Evolutionary conservation across 2,797 vertebrate species (phyloP).

Genomic region (Tapirus indicus): DNA sequence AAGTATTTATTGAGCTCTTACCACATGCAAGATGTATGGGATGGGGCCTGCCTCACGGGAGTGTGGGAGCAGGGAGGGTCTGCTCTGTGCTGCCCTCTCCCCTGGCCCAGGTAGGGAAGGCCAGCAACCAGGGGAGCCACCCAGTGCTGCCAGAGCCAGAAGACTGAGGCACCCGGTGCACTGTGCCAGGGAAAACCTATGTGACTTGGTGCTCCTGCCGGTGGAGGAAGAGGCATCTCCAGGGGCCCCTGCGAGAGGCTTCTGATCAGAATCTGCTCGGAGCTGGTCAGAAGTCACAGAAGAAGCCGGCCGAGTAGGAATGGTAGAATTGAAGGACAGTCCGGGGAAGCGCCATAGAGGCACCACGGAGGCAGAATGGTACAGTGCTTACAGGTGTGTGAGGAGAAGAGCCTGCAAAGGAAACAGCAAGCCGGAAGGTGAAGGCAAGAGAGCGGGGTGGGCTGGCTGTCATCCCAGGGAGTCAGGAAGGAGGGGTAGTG

Average conservation of each 20-base stretch:
- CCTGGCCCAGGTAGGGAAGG: not conserved
- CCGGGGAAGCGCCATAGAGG: fast-evolving
- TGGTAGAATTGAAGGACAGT: not conserved
- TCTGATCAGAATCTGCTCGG: not conserved
- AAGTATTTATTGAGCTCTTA: not conserved
- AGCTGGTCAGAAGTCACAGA: not conserved
- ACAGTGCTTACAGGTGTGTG: no score
- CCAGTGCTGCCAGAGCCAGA: not conserved
- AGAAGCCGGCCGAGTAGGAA: fast-evolving
- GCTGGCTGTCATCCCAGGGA: not conserved
- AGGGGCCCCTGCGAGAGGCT: not conserved
- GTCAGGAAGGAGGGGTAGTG: no score
- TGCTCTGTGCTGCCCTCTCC: not conserved
- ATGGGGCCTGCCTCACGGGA: not conserved
- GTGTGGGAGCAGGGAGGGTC: fast-evolving
- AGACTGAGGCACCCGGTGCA: not conserved
- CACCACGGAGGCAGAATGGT: fast-evolving
- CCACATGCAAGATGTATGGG: not conserved
- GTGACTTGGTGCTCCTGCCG: not conserved
- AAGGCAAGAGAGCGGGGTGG: not conserved
- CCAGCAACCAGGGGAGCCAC: not conserved
- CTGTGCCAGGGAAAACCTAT: not conserved
- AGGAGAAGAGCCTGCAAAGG: not conserved
- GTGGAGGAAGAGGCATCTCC: not conserved
- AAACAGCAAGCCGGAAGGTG: fast-evolving